Evolutionary conservation across 1,140 invertebrate species (phyloP), one percentile per base, ranked within the genome.

Genomic region (Metaphire vulgaris): DNA sequence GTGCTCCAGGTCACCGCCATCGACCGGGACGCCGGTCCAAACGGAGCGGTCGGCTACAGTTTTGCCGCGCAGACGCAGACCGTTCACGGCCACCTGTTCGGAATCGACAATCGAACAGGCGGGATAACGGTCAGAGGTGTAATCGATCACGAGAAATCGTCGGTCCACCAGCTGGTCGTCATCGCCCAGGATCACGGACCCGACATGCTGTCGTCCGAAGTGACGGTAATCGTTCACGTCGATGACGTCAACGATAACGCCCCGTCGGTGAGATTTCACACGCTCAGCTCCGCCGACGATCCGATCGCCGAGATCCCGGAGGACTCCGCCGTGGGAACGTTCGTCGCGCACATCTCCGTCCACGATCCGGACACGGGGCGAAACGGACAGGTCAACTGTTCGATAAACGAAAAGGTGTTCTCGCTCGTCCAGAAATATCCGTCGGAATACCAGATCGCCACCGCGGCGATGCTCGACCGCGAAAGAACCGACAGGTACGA

Each of bases 321-420:
- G 31, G 95, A 96, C 85, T 93, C 94, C 0, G 88, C 89, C 26
- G 94, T 93, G 82, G 93, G 93, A 21, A 92, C 92, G 1, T 91
- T 96, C 0, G 95, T 97, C 0, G 94, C 95, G 1, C 94, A 94
- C 0, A 92, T 97, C 21, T 92, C 92, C 0, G 92, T 97, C 0
- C 89, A 92, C 16, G 95, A 97, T 83, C 89, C 90, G 80, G 95
- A 97, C 85, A 92, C 95, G 83, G 94, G 93, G 0, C 84, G 90
- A 0, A 97, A 96, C 84, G 93, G 94, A 1, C 91, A 94, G 80
- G 31, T 78, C 29, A 78, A 75, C 69, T 78, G 77, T 26, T 75
- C 77, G 12, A 31, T 78, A 15, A 64, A 71, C 26, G 33, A 70
- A 16, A 33, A 75, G 15, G 30, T 68, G 26, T 75, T 78, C 30